Percentiles rank a stretch among this genome's conserved stretches.
These are phyloP conservation scores for Ctena decussata DNA, from an alignment of 2,888 invertebrate genomes.

Conservation along the genomic window DNA sequence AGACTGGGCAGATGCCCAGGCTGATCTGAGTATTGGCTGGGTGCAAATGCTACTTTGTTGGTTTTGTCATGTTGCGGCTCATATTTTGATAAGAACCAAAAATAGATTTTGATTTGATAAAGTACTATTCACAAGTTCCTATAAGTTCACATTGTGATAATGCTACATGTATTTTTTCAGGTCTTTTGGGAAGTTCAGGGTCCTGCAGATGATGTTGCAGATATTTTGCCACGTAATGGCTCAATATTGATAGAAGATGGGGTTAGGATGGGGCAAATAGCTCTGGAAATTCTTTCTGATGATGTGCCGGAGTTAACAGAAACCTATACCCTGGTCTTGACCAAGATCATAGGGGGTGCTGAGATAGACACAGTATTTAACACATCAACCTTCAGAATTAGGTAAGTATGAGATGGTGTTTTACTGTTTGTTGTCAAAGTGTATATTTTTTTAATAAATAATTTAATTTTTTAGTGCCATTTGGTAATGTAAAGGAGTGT, in stretches of 20 bases:
- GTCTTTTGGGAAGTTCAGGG: conserved; percentile 82
- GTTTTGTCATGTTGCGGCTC: no score
- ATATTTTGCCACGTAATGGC: conserved; percentile 80
- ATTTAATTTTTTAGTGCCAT: no score
- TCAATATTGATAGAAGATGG: conserved; percentile 72
- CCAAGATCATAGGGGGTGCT: conserved; percentile 83
- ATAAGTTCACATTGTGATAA: no score
- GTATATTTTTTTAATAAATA: no score
- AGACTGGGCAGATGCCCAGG: no score
- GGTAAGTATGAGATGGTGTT: conserved; percentile 54
- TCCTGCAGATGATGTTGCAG: conserved; percentile 62
- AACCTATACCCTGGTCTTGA: conserved; percentile 75
- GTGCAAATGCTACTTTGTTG: no score
- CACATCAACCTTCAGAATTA: conserved; percentile 78
- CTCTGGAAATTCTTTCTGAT: conserved; percentile 81
- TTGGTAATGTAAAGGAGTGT: no score
- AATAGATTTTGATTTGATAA: no score
- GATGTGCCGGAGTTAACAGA: conserved; percentile 83
- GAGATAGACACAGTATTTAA: conserved; percentile 78
- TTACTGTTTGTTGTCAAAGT: no score
- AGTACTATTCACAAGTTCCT: no score
- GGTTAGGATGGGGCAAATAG: conserved; percentile 73
- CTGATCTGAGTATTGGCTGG: no score
- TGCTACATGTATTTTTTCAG: conserved; percentile 63
- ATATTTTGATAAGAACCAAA: no score